phyloP scores from a whole-genome alignment of 1,140 invertebrate species.

The Uloborus diversus region DNA sequence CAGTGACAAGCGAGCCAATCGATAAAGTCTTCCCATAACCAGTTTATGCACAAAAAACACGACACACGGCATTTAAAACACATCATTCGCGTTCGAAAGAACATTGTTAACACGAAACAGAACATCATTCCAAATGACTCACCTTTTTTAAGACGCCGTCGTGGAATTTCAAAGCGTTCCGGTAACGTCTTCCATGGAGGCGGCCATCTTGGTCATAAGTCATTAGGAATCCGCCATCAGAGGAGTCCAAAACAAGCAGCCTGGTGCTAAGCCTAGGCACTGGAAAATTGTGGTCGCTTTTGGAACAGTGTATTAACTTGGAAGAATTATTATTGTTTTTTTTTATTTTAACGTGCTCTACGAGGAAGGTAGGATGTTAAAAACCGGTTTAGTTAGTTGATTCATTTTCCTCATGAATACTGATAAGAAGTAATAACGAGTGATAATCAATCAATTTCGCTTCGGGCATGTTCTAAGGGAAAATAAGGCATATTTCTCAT shows the following conservation, averaged over 20 bases:
- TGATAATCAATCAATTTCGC: conserved; percentile 1
- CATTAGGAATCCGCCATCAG: conserved; percentile 29
- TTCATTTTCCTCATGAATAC: conserved; percentile 22
- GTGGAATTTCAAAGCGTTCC: not conserved
- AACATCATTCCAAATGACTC: not conserved
- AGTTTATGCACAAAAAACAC: not conserved
- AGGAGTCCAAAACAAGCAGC: not conserved
- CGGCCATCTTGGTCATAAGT: conserved; percentile 53
- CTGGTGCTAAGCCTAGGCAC: not conserved
- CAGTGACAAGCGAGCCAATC: not conserved
- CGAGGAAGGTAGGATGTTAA: not conserved
- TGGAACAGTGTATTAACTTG: not conserved
- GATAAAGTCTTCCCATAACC: conserved; percentile 13
- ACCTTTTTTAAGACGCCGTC: too few relatives aligned
- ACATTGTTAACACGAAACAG: not conserved
- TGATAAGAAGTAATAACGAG: conserved; percentile 10
- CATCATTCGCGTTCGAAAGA: not conserved
- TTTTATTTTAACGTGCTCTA: not conserved
- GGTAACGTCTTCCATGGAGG: conserved; percentile 27
- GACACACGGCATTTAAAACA: not conserved
- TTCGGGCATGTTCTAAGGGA: too few relatives aligned
- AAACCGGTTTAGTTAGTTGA: conserved; percentile 38
- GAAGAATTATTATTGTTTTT: not conserved
- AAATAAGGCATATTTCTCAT: too few relatives aligned
- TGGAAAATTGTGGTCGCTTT: not conserved